Evolutionary conservation across 2,113 vertebrate species (phyloP).

Genomic region (Rhineura floridana): DNA sequence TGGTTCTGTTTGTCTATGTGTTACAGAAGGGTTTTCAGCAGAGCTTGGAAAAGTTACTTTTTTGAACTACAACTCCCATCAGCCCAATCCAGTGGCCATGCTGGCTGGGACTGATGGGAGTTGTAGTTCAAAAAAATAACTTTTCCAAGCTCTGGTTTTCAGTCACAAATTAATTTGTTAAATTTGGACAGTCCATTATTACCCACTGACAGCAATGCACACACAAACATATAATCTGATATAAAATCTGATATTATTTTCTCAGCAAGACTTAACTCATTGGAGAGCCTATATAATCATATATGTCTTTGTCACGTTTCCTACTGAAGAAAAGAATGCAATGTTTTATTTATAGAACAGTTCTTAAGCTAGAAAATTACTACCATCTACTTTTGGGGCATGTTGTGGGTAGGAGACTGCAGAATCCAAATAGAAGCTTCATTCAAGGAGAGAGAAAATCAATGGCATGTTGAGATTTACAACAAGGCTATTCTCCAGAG

Average conservation of each 20-base stretch:
- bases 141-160: no score
- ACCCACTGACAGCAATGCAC: slow-evolving; percentile 29
- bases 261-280: slow-evolving; percentile 40
- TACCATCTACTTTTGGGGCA: slow-evolving; percentile 61
- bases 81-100: no score
- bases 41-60: no score
- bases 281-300: slow-evolving; percentile 24
- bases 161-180: slow-evolving; percentile 30
- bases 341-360: slow-evolving; percentile 64
- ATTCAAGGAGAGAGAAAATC: slow-evolving; percentile 54
- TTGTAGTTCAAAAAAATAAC: no score
- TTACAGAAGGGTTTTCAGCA: no score
- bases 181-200: neutral
- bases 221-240: no score
- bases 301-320: slow-evolving; percentile 50
- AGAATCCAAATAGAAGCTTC: slow-evolving; percentile 55
- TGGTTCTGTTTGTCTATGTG: neutral
- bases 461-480: slow-evolving; percentile 35
- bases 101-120: no score
- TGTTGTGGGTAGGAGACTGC: slow-evolving; percentile 52
- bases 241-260: slow-evolving; percentile 54
- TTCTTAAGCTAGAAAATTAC: slow-evolving; percentile 60
- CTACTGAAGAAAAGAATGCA: slow-evolving; percentile 33
- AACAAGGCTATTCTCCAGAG: slow-evolving; percentile 9
- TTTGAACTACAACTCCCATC: no score